Base-by-base conservation (phyloP, 2,888 invertebrate species). In the Phalangium opilio region DNA sequence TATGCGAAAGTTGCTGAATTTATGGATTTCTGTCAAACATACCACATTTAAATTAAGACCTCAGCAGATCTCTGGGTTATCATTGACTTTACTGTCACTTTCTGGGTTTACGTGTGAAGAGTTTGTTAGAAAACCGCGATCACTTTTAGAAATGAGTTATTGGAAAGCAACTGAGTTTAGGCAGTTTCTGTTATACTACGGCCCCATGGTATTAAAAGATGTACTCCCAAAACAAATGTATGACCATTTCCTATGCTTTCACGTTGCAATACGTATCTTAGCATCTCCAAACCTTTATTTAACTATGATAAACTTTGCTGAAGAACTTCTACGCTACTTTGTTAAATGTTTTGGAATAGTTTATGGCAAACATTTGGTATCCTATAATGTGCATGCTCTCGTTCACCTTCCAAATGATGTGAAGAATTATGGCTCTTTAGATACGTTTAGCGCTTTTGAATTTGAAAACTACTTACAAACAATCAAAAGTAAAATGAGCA, bases 131-230 rank as follows among this genome's bases (percentile, higher is more conserved):
- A 58, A 56, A 50, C 58, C 57, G 7, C 49, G 61, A 42, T 38
- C 55, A n/a, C 44, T 62, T 8, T 21, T 7, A 45, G 55, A 59
- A 35, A 42, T 57, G n/a, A 50, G 53, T 11, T 48, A 52, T 33
- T 61, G 59, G 58, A 61, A 61, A 41, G 59, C 57, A n/a, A 58
- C 59, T 8, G 61, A 62, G 48, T 56, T n/a, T 40, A 39, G 60
- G 20, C 49, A 49, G 5, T 55, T 61, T 44, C 41, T 60, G 2
- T 48, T 60, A 20, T 60, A 61, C 45, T 51, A 53, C 18, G 59
- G 59, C 8, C 57, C 58, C 12, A 41, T 60, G 11, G 52, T 56
- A 36, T 45, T 61, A 12, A 50, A 50, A 49, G 38, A 44, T 3
- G 20, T 44, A 32, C 42, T 59, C 14, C 43, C 53, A 17, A 35